These are phyloP conservation scores for Oligia latruncula DNA, from an alignment of 2,888 invertebrate genomes.

Conservation along the genomic window DNA sequence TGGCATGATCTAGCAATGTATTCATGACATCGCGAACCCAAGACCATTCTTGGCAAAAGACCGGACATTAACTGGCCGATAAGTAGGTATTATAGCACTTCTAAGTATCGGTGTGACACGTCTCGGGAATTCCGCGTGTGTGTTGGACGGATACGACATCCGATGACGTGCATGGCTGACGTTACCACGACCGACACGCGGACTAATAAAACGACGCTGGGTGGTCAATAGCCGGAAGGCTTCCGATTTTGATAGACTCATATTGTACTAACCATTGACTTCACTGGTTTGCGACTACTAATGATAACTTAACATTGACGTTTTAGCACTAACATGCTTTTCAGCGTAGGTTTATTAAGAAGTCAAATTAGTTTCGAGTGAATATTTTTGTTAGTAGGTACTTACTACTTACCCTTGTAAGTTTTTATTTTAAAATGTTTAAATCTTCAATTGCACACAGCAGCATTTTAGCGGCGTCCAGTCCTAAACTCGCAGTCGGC, in stretches of 20 bases:
- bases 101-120: not conserved
- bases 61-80: not conserved
- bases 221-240: slow-evolving; percentile 32
- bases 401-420: too few relatives aligned
- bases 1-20: not conserved
- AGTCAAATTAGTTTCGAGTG: not conserved
- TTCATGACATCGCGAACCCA: not conserved
- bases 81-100: not conserved
- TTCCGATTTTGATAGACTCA: slow-evolving; percentile 22
- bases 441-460: slow-evolving; percentile 20
- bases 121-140: slow-evolving; percentile 34
- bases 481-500: slow-evolving; percentile 68
- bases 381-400: not conserved
- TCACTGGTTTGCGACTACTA: not conserved
- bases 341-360: not conserved
- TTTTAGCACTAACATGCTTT: not conserved
- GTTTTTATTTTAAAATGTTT: too few relatives aligned
- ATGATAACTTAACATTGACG: not conserved
- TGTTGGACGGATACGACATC: slow-evolving; percentile 37
- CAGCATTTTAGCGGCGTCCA: slow-evolving; percentile 68
- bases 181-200: not conserved
- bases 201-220: slow-evolving; percentile 43
- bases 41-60: not conserved
- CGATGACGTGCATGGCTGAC: slow-evolving; percentile 16
- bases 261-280: not conserved